Evolutionary conservation across 2,797 vertebrate genomes (phyloP), one percentile per base, ranked within the genome.

Genomic region (Melanotaenia nigrans): DNA sequence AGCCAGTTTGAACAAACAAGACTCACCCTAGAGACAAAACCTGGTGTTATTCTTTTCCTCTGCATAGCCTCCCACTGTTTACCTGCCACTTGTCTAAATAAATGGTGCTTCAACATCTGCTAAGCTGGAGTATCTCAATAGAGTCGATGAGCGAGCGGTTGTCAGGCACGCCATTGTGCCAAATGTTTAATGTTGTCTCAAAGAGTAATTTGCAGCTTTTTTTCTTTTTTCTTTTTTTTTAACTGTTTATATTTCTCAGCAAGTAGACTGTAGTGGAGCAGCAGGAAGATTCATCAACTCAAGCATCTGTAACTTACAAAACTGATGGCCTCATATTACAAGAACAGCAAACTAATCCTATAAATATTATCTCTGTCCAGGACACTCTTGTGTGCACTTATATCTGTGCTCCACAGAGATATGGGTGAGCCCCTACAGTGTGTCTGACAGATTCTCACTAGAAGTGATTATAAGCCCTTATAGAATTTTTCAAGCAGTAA

Each of bases 51-150:
- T 86, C 68, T 79, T 88, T 85, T 69, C 76, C 56, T 75, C 69
- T 68, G 72, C 83, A 8, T 66, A 68, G 74, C 84, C 81, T 84
- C 82, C 78, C 77, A 68, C 78, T 89, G 87, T 92, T 91, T 89
- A 84, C 82, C 78, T 83, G 86, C 83, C 84, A 86, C 90, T 90
- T 90, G 87, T 86, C 82, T 83, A 92, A 92, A 93, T 84, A 92
- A 85, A 89, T 83, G 81, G 60, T 33, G 68, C 74, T 80, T 76
- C 73, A 71, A 79, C 90, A 90, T 91, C 90, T 91, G 89, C 77
- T 86, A 57, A 73, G 74, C 74, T 62, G 60, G 12, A 42, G 58
- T 32, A 64, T 77, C 84, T 87, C 83, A 77, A 57, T 33, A 56
- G 73, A 20, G 61, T 42, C 56, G 77, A 88, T 49, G 65, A 78